A percentile compares a stretch with the other conserved stretches of the same genome.
Conservation (phyloP, 2,113 vertebrate genomes). For the Silurus glanis region DNA sequence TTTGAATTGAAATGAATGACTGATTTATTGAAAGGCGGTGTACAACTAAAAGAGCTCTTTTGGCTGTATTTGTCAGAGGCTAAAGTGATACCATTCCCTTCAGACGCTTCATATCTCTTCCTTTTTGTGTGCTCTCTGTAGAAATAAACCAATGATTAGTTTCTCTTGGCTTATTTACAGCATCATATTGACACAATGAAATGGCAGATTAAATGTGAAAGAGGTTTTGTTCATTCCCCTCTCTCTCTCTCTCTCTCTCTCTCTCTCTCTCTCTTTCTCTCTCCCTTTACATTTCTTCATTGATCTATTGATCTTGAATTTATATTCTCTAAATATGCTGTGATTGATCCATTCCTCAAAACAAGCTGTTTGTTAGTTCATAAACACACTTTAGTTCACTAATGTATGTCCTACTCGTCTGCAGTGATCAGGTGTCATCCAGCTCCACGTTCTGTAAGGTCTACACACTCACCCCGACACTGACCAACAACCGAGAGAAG, state of each 20-base stretch:
- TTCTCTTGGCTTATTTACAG: not conserved
- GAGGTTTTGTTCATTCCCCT: not conserved
- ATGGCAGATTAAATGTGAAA: not conserved
- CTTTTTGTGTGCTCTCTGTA: not conserved
- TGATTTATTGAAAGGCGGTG: not conserved
- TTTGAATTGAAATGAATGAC: not conserved
- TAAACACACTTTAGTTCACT: not conserved
- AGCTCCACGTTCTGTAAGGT: constrained; percentile 83
- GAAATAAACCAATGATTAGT: not conserved
- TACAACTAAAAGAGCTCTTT: not conserved
- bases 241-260: not conserved
- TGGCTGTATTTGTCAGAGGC: not conserved
- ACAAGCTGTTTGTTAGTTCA: not conserved
- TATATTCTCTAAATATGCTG: not conserved
- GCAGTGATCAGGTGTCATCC: constrained; percentile 77
- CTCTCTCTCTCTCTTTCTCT: not conserved
- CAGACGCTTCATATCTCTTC: not conserved
- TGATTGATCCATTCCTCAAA: not conserved
- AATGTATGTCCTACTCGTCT: not conserved
- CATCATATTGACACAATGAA: not conserved
- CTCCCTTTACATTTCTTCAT: not conserved
- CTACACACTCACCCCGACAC: constrained; percentile 76
- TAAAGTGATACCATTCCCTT: not conserved
- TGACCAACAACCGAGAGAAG: constrained; percentile 78
- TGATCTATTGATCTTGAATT: not conserved